phyloP scores from a whole-genome alignment of 2,797 vertebrate genomes.

The Eidolon dupreanum region DNA sequence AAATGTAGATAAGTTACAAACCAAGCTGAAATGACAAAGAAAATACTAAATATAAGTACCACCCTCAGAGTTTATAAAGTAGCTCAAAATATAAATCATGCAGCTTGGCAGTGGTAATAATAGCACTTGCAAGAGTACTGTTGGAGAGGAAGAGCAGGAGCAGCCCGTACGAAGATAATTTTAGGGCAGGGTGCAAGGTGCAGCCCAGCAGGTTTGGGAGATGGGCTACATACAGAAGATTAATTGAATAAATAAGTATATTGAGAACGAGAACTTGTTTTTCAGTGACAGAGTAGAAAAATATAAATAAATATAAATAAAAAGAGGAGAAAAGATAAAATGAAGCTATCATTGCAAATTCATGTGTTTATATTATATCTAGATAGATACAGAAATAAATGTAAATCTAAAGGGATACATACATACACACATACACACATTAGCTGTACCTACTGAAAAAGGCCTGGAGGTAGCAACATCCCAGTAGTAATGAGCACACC shows the following conservation, averaged over 20 bases:
- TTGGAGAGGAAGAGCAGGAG: not conserved
- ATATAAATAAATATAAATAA: not conserved
- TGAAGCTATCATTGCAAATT: not conserved
- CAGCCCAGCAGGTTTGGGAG: not conserved
- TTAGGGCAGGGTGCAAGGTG: not conserved
- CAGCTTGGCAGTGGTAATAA: not conserved
- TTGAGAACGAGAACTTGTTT: not conserved
- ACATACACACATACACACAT: not conserved
- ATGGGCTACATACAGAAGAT: not conserved
- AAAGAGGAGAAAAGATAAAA: not conserved
- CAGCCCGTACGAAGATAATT: not conserved
- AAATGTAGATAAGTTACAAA: not conserved
- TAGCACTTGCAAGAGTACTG: not conserved
- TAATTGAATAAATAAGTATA: not conserved
- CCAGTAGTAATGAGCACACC: not conserved
- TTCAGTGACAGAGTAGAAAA: not conserved
- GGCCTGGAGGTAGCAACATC: not conserved
- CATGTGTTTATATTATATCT: not conserved
- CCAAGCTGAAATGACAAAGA: conserved; percentile 22
- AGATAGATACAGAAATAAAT: conserved; percentile 8
- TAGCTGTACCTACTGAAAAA: not conserved
- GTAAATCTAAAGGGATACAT: not conserved
- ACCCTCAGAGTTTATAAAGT: not conserved
- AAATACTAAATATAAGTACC: not conserved
- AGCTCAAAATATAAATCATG: not conserved